Evolutionary conservation across 1,140 invertebrate species (phyloP).

Genomic region (Episyrphus balteatus): DNA sequence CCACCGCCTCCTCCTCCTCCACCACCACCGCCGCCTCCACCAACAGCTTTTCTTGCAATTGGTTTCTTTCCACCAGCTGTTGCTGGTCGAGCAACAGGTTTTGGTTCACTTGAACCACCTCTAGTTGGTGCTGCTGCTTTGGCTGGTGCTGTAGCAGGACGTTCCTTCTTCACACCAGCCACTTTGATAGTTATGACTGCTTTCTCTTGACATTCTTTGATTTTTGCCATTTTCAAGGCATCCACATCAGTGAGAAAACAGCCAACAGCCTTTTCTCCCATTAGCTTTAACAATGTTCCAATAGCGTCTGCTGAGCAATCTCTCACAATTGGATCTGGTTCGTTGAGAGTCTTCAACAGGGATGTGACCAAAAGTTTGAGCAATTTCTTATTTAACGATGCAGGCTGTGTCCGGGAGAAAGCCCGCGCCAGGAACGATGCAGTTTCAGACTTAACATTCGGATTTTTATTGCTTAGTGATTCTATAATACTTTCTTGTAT

Average conservation of each 20-base stretch:
- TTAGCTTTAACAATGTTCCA: conserved; percentile 87
- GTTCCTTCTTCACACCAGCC: conserved; percentile 47
- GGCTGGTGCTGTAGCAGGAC: conserved; percentile 43
- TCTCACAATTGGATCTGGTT: conserved; percentile 67
- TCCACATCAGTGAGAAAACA: conserved; percentile 82
- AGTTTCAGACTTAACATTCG: conserved; percentile 85
- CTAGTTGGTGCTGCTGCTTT: conserved; percentile 38
- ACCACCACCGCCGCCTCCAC: conserved; percentile 10
- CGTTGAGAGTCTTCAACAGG: conserved; percentile 73
- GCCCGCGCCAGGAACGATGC: conserved; percentile 76
- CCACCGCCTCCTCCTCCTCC: conserved; percentile 11
- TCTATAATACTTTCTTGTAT: conserved; percentile 77
- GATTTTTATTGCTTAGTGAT: conserved; percentile 90
- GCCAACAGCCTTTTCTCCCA: conserved; percentile 81
- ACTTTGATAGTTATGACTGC: conserved; percentile 73
- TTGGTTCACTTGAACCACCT: conserved; percentile 43
- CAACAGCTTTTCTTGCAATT: conserved; percentile 21
- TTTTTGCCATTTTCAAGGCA: conserved; percentile 86
- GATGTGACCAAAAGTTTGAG: conserved; percentile 73
- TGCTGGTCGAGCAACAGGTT: conserved; percentile 43
- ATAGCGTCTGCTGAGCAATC: conserved; percentile 81
- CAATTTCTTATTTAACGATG: conserved; percentile 81
- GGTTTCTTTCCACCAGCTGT: conserved; percentile 36
- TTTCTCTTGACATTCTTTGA: conserved; percentile 89
- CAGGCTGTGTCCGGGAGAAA: conserved; percentile 67